phyloP scores from a whole-genome alignment of 37 sponge, comb jelly and placozoan species.

The Agelas oroides region DNA sequence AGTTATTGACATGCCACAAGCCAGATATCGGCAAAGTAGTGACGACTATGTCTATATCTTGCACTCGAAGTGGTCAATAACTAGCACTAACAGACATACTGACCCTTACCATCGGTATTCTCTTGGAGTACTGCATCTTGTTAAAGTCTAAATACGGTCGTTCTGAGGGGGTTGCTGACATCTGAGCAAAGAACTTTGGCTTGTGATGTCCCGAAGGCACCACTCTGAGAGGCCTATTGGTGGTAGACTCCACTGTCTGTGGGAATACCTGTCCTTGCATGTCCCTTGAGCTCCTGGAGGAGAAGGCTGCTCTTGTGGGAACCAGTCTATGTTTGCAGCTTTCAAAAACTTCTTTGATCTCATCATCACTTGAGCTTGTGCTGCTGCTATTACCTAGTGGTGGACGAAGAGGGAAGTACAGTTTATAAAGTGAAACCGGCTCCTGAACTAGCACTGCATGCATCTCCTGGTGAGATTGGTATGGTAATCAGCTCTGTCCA shows the following conservation, averaged over 20 bases:
- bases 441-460: too few species aligned
- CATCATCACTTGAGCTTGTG: constrained; percentile 71
- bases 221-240: constrained; percentile 36
- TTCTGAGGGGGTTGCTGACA: constrained; percentile 26
- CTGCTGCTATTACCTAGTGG: constrained; percentile 42
- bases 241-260: neutral
- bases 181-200: constrained; percentile 59
- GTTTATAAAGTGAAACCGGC: too few species aligned
- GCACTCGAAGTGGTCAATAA: too few species aligned
- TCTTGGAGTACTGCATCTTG: constrained; percentile 68
- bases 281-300: neutral
- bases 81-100: too few species aligned
- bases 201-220: constrained; percentile 23
- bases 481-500: too few species aligned
- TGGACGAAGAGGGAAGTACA: neutral
- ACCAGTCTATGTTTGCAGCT: neutral
- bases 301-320: neutral
- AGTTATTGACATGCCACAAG: too few species aligned
- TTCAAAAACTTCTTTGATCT: constrained; percentile 66
- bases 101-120: constrained; percentile 40
- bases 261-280: neutral
- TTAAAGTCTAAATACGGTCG: constrained; percentile 62
- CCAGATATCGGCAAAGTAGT: too few species aligned
- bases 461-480: too few species aligned
- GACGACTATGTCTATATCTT: too few species aligned